Percentiles rank a stretch among this genome's conserved stretches.
Evolutionary conservation across 2,888 invertebrate species (phyloP).

Genomic region (Acanthosepion pharaonis): DNA sequence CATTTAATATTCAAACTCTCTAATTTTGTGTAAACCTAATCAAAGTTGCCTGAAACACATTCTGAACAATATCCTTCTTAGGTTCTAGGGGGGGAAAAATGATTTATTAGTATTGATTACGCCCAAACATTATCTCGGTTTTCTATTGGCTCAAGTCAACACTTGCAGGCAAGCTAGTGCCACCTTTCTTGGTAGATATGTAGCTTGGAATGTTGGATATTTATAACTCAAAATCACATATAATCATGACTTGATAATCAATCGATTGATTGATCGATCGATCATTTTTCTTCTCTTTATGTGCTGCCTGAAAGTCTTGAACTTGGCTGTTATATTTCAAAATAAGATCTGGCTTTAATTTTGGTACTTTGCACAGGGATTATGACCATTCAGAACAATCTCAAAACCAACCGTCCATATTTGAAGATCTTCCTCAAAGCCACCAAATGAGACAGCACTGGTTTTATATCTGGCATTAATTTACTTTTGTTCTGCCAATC

Average conservation of each 20-base stretch:
- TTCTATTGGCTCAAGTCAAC: neutral
- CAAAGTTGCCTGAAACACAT: neutral
- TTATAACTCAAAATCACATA: conserved; percentile 10
- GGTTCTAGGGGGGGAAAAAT: neutral
- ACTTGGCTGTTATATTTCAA: conserved; percentile 6
- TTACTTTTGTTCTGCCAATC: neutral
- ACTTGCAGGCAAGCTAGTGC: neutral
- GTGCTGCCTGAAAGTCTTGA: neutral
- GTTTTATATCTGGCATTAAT: neutral
- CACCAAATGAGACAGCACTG: neutral
- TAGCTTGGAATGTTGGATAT: neutral
- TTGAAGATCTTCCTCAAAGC: too few relatives aligned
- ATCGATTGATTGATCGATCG: neutral
- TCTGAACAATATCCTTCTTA: neutral
- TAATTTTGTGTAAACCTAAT: neutral
- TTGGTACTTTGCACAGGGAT: neutral
- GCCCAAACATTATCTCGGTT: neutral
- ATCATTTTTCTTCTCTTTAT: neutral
- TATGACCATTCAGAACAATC: neutral
- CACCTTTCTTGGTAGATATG: neutral
- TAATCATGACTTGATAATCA: conserved; percentile 33
- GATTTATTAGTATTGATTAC: conserved; percentile 2
- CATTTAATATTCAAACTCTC: neutral
- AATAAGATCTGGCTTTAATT: neutral
- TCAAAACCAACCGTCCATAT: neutral